Evolutionary conservation across 2,797 vertebrate species (phyloP).

Genomic region (Pelobates cultripes): DNA sequence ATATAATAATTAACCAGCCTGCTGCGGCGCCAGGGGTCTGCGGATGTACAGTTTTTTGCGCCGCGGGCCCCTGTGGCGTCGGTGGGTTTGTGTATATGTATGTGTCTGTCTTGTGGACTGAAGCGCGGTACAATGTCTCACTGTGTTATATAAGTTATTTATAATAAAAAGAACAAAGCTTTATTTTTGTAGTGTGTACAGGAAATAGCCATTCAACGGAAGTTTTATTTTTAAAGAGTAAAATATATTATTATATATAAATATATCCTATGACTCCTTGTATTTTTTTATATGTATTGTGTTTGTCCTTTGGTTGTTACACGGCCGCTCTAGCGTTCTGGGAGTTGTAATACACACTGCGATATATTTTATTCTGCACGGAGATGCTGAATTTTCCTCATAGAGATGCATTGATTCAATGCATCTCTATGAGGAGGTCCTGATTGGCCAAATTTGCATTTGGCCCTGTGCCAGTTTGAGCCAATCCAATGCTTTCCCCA

Average conservation of each 20-base stretch:
- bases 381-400: too few relatives aligned
- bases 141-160: conserved; percentile 98
- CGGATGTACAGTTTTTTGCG: not conserved
- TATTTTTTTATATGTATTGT: not conserved
- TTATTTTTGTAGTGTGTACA: conserved; percentile 99
- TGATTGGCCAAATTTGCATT: too few relatives aligned
- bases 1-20: conserved; percentile 22
- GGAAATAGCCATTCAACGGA: conserved; percentile 91
- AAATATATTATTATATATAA: conserved; percentile 94
- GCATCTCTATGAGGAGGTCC: too few relatives aligned
- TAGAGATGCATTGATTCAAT: too few relatives aligned
- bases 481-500: too few relatives aligned
- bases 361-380: too few relatives aligned
- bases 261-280: conserved; percentile 74
- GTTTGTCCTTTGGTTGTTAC: conserved; percentile 54
- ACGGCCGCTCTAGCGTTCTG: too few relatives aligned
- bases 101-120: conserved; percentile 47
- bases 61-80: not conserved
- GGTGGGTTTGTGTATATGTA: conserved; percentile 15
- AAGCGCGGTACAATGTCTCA: conserved; percentile 44
- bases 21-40: not conserved
- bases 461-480: too few relatives aligned
- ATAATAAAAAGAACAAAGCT: conserved; percentile 85
- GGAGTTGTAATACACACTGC: too few relatives aligned
- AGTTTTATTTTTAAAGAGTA: conserved; percentile 99